phyloP scores from a whole-genome alignment of 2,888 invertebrate species.

The Sminthurides aquaticus region DNA sequence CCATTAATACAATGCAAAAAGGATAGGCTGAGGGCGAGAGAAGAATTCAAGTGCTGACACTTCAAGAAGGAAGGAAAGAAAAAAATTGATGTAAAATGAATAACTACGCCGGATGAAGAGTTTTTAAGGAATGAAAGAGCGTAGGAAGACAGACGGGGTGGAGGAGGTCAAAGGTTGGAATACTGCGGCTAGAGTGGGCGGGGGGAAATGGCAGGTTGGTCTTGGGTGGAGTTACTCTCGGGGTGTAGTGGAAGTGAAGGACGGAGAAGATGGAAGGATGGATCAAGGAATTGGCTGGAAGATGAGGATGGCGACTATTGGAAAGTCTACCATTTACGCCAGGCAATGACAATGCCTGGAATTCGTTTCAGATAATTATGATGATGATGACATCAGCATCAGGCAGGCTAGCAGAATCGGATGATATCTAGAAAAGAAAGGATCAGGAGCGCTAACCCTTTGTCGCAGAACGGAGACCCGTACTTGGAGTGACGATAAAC shows the following conservation, averaged over 20 bases:
- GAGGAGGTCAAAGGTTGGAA: neutral
- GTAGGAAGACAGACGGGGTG: neutral
- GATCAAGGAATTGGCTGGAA: no score
- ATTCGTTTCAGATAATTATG: no score
- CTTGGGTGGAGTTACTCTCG: no score
- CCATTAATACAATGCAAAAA: no score
- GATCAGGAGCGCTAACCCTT: constrained; percentile 62
- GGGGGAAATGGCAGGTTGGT: no score
- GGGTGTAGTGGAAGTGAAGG: neutral
- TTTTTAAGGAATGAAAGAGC: neutral
- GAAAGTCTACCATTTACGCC: neutral
- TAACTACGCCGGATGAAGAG: neutral
- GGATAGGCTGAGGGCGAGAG: no score
- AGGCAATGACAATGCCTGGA: no score
- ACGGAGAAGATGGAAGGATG: neutral
- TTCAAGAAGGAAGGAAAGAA: no score
- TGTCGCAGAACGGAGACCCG: constrained; percentile 68
- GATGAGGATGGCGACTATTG: neutral
- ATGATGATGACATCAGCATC: no score
- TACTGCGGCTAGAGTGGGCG: no score
- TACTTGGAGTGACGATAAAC: constrained; percentile 53
- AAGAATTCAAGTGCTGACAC: no score
- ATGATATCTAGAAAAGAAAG: constrained; percentile 27
- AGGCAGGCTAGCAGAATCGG: neutral
- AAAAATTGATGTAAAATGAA: no score